phyloP scores from a whole-genome alignment of 2,113 vertebrate species.

The Girardinichthys multiradiatus region DNA sequence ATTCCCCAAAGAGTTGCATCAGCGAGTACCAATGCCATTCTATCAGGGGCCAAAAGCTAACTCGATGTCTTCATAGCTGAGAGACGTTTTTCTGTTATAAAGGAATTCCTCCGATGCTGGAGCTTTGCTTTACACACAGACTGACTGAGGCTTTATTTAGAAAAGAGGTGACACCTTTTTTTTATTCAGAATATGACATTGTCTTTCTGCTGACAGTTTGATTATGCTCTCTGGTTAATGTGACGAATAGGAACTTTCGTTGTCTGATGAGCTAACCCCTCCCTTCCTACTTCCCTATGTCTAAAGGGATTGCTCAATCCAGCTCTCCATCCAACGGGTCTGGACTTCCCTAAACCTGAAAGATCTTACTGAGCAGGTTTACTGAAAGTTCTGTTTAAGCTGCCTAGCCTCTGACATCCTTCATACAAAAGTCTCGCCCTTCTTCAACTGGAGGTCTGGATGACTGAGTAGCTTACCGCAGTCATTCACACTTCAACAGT shows the following conservation, averaged over 20 bases:
- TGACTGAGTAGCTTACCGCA: too few relatives aligned
- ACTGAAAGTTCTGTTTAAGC: too few relatives aligned
- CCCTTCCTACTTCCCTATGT: too few relatives aligned
- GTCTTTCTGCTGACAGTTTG: constrained; percentile 29
- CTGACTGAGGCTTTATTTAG: constrained; percentile 25
- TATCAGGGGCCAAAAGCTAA: constrained; percentile 52
- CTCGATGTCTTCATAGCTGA: constrained; percentile 45
- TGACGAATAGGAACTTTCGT: constrained; percentile 13
- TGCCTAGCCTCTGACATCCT: too few relatives aligned
- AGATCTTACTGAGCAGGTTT: too few relatives aligned
- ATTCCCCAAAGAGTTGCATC: constrained; percentile 75
- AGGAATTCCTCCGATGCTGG: constrained; percentile 3
- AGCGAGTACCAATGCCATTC: constrained; percentile 75
- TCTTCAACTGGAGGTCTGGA: too few relatives aligned
- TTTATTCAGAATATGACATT: neutral
- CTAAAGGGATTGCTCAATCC: too few relatives aligned
- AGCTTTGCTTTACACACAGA: constrained; percentile 8
- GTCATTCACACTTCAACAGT: too few relatives aligned
- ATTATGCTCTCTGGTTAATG: neutral
- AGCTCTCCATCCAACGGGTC: too few relatives aligned
- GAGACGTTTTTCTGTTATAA: constrained; percentile 31
- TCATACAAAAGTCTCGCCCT: too few relatives aligned
- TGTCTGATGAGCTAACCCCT: too few relatives aligned
- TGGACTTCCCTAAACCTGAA: too few relatives aligned
- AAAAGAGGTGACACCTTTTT: neutral